phyloP scores from a whole-genome alignment of 1,140 invertebrate species.

The Drosophila rufa region DNA sequence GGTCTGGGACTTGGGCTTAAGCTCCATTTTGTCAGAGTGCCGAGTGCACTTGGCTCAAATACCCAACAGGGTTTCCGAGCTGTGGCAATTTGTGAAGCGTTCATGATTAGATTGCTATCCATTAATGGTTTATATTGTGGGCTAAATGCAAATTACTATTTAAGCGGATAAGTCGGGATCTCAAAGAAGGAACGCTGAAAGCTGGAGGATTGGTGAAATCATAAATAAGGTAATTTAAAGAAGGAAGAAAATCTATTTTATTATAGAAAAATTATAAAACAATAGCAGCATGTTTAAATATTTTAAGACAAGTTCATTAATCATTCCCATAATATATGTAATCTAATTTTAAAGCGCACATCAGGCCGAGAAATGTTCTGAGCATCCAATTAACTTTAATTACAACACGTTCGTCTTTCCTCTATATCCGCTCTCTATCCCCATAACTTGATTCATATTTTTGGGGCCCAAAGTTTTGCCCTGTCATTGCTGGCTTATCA shows the following conservation, averaged over 20 bases:
- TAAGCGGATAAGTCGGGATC: not conserved
- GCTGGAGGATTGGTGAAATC: too few relatives aligned
- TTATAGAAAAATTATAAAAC: not conserved
- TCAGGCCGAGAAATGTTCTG: not conserved
- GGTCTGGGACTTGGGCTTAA: not conserved
- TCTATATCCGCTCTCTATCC: not conserved
- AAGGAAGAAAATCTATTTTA: too few relatives aligned
- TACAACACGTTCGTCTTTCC: conserved; percentile 27
- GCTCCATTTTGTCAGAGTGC: conserved; percentile 8
- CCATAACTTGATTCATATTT: conserved; percentile 14
- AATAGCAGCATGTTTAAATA: not conserved
- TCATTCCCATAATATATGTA: not conserved
- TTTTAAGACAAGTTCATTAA: not conserved
- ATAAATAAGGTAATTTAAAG: not conserved
- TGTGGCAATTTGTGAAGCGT: conserved; percentile 27
- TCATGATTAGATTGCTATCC: conserved; percentile 41
- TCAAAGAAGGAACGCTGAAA: not conserved
- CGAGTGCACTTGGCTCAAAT: conserved; percentile 16
- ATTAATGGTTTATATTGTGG: conserved; percentile 17
- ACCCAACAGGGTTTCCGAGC: conserved; percentile 3
- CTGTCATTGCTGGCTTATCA: conserved; percentile 35
- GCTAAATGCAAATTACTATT: conserved; percentile 5
- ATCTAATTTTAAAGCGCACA: not conserved
- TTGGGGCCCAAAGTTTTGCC: conserved; percentile 11
- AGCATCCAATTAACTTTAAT: conserved; percentile 20